Evolutionary conservation across 37 sponge, comb jelly and placozoan genomes (phyloP), one percentile per base, ranked within the genome.

Genomic region (Ianthella basta): DNA sequence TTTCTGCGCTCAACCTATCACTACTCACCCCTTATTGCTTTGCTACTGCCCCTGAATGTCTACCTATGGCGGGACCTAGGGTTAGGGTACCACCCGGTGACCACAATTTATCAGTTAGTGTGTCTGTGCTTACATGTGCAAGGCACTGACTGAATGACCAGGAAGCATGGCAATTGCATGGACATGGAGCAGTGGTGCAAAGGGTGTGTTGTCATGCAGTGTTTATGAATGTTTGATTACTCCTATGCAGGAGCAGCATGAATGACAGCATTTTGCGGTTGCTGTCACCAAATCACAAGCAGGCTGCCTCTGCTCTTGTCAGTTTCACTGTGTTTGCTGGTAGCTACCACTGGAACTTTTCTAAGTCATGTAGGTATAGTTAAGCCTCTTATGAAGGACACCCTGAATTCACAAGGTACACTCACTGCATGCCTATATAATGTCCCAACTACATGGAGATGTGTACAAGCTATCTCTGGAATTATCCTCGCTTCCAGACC

Each of bases 11-110:
- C 32, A 81, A 88, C 39, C 35, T 93, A 27, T 68, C 85, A 84
- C 23, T 29, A 82, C 72, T 74, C 96, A 33, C 99, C 99, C 0
- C 83, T 99, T 13, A 87, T 99, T 29, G 94, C 99, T 1, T 44
- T 88, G 60, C 40, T 95, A 5, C 93, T 99, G 16, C 60, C 90
- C 16, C 96, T 93, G 0, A 97, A 96, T 68, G 82, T 89, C 38
- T 63, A 67, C 39, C 54, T 98, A 18, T 88, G 85, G 70, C 79
- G 37, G 30, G 64, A 85, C 0, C 95, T 92, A 83, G 99, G 99
- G 35, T n/a, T n/a, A 99, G 97, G 75, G 32, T 99, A 25, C 41
- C 97, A 0, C 97, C 97, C 86, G 56, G 93, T 0, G 55, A 85
- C 61, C 29, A 35, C 20, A 32, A 33, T 18, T 63, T 36, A 37